These are phyloP conservation scores for Cloeon dipterum DNA, from an alignment of 2,888 invertebrate species.

Conservation along the genomic window DNA sequence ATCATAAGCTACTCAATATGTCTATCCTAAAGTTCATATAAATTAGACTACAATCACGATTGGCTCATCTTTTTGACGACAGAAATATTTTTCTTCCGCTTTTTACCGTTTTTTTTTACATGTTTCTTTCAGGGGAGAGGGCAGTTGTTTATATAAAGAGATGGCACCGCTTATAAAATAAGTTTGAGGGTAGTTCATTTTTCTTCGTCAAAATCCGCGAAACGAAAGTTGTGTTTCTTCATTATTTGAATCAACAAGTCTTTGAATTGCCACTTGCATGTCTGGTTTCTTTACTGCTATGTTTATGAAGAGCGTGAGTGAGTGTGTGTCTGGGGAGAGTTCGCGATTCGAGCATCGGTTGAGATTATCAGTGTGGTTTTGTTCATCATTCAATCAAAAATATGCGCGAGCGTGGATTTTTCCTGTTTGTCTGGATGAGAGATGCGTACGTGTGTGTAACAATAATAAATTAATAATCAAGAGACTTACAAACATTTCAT, in stretches of 20 bases:
- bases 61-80: conserved; percentile 7
- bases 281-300: conserved; percentile 4
- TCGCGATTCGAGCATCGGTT: too few species aligned
- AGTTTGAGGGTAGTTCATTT: conserved; percentile 3
- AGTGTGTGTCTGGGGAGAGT: too few species aligned
- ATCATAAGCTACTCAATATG: conserved; percentile 6
- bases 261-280: neutral
- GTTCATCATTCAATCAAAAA: too few species aligned
- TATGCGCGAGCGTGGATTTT: too few species aligned
- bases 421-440: too few species aligned
- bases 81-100: neutral
- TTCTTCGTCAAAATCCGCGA: conserved; percentile 4
- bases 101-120: neutral
- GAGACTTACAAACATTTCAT: too few species aligned
- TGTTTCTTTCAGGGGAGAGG: neutral
- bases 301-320: conserved; percentile 3
- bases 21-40: conserved; percentile 9
- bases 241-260: conserved; percentile 8
- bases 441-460: too few species aligned
- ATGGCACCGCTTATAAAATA: conserved; percentile 8
- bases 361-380: too few species aligned
- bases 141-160: conserved; percentile 8
- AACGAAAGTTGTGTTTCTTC: too few species aligned
- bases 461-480: too few species aligned
- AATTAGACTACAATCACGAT: conserved; percentile 11